Conservation (phyloP, 2,113 vertebrate genomes). For the Neotoma lepida region DNA sequence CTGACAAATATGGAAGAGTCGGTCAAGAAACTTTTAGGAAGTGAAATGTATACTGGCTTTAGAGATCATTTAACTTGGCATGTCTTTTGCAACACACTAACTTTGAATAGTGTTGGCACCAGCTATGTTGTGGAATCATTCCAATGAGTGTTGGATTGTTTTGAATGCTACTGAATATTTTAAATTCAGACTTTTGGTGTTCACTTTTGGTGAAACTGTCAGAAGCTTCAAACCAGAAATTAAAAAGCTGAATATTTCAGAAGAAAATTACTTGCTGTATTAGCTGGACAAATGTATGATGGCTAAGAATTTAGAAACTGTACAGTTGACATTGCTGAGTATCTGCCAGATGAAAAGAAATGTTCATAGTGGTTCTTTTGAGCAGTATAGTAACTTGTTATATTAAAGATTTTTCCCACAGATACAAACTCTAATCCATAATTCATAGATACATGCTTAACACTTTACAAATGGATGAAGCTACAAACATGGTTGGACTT, state of each 20-base stretch:
- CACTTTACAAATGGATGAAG: background rate
- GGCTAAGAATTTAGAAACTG: background rate
- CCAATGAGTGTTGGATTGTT: background rate
- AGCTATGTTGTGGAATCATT: background rate
- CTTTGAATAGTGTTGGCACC: background rate
- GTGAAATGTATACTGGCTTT: background rate
- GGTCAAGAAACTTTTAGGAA: background rate
- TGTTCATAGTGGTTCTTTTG: background rate
- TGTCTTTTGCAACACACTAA: background rate
- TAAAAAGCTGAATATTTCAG: constrained; percentile 5
- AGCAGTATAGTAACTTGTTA: background rate
- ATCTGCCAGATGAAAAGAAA: background rate
- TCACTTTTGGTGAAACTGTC: background rate
- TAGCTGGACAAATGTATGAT: background rate
- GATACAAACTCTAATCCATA: background rate
- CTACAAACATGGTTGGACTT: background rate
- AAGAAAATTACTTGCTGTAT: background rate
- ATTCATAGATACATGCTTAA: background rate
- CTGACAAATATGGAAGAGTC: background rate
- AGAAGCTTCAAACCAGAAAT: background rate
- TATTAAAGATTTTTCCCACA: background rate
- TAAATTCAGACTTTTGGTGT: background rate
- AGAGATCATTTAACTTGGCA: background rate
- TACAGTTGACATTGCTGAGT: background rate
- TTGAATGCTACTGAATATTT: background rate